Percentiles rank a stretch among this genome's conserved stretches.
Conservation (phyloP, 1,140 invertebrate genomes). For the Thalassaphorura encarpata region DNA sequence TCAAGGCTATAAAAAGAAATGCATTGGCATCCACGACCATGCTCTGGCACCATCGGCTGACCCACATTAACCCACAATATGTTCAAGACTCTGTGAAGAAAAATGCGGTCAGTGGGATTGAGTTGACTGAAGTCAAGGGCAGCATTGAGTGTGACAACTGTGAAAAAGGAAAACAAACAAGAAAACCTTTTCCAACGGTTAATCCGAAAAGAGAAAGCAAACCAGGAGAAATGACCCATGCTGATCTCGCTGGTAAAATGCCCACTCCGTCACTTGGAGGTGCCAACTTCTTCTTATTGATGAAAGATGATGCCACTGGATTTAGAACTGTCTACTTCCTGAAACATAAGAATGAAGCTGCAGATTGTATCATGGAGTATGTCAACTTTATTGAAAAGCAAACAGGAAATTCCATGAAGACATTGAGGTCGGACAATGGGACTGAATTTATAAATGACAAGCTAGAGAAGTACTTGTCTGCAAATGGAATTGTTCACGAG, state of each 20-base stretch:
- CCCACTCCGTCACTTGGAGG: slow-evolving; percentile 34
- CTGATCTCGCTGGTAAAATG: slow-evolving; percentile 41
- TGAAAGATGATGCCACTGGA: slow-evolving; percentile 40
- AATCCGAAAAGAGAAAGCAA: slow-evolving; percentile 16
- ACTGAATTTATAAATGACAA: slow-evolving; percentile 19
- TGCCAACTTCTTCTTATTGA: slow-evolving; percentile 38
- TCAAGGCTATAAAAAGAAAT: too few relatives aligned
- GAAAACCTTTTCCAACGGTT: slow-evolving; percentile 4
- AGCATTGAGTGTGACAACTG: slow-evolving; percentile 1
- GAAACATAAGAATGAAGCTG: slow-evolving; percentile 35
- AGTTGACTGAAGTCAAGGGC: neutral
- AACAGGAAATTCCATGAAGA: neutral
- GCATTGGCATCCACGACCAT: neutral
- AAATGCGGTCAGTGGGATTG: slow-evolving; percentile 6
- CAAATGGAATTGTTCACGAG: slow-evolving; percentile 41
- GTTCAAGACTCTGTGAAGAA: slow-evolving; percentile 2
- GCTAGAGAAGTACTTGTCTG: slow-evolving; percentile 17
- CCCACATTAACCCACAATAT: slow-evolving; percentile 4
- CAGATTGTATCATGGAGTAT: slow-evolving; percentile 1
- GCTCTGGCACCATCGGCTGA: slow-evolving; percentile 7
- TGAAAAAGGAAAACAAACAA: slow-evolving; percentile 15
- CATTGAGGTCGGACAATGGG: slow-evolving; percentile 25
- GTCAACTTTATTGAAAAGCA: slow-evolving; percentile 6
- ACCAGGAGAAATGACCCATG: slow-evolving; percentile 37
- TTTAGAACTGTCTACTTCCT: slow-evolving; percentile 39